Evolutionary conservation across 2,113 vertebrate species (phyloP).

Genomic region (Natator depressus): DNA sequence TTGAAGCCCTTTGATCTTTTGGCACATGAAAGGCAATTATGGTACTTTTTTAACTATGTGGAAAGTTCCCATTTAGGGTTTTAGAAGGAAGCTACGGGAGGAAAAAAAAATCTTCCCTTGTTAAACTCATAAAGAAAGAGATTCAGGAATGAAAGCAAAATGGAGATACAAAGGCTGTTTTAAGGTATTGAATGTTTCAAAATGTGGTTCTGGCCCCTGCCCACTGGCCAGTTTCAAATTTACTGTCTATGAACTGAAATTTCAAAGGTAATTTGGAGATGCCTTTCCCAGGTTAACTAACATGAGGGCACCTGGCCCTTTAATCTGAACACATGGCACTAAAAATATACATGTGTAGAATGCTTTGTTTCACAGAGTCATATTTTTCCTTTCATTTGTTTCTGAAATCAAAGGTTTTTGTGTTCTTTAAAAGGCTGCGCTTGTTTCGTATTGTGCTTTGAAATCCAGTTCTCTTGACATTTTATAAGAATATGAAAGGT

Average conservation of each 20-base stretch:
- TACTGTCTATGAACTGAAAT: background rate
- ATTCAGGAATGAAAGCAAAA: constrained; percentile 60
- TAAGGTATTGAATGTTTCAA: constrained; percentile 42
- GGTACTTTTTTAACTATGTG: background rate
- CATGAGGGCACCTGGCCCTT: background rate
- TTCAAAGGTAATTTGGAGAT: constrained; percentile 40
- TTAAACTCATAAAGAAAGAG: constrained; percentile 55
- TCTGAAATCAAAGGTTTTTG: constrained; percentile 59
- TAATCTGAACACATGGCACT: background rate
- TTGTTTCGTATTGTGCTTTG: constrained; percentile 50
- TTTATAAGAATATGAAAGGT: constrained; percentile 43
- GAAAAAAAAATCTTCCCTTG: background rate
- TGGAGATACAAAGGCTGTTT: constrained; percentile 26
- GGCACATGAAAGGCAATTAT: background rate
- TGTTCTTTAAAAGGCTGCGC: constrained; percentile 54
- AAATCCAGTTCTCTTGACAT: constrained; percentile 64
- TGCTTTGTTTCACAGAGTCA: constrained; percentile 21
- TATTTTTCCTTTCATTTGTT: constrained; percentile 60
- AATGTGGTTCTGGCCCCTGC: constrained; percentile 33
- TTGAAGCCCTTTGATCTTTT: constrained; percentile 3
- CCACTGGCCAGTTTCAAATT: constrained; percentile 18
- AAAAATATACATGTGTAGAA: constrained; percentile 24
- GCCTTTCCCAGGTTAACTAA: background rate
- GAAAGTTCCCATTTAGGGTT: constrained; percentile 20
- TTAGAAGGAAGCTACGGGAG: background rate